phyloP scores from a whole-genome alignment of 2,797 vertebrate species.

The Centropyge bicolor region DNA sequence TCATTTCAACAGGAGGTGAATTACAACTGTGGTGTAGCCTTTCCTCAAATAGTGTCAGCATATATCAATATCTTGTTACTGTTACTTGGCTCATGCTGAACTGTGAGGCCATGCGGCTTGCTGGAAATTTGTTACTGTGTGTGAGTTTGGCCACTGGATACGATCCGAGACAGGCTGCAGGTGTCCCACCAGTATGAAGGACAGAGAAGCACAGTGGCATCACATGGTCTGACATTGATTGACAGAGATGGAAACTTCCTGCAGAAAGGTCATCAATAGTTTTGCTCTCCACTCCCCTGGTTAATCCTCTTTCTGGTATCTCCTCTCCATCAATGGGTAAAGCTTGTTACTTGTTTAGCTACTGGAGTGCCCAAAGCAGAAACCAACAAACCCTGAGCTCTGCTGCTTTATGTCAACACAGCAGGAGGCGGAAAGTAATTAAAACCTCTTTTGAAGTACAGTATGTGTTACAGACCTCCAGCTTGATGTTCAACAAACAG shows the following conservation, averaged over 20 bases:
- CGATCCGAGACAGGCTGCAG: slow-evolving; percentile 46
- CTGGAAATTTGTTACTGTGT: slow-evolving; percentile 53
- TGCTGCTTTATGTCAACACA: slow-evolving; percentile 14
- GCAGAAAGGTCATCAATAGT: slow-evolving; percentile 55
- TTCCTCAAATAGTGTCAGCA: slow-evolving; percentile 46
- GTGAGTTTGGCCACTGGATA: slow-evolving; percentile 62
- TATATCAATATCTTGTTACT: slow-evolving; percentile 68
- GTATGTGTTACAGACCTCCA: slow-evolving; percentile 10
- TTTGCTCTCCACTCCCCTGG: slow-evolving; percentile 46
- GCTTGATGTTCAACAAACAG: slow-evolving; percentile 24
- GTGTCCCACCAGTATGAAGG: slow-evolving; percentile 46
- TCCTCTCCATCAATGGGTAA: background rate
- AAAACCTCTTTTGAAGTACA: slow-evolving; percentile 10
- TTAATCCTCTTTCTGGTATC: slow-evolving; percentile 51
- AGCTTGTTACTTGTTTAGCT: slow-evolving; percentile 27
- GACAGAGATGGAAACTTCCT: slow-evolving; percentile 53
- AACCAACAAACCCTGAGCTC: slow-evolving; percentile 10
- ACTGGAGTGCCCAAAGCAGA: slow-evolving; percentile 13
- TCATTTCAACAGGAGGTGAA: slow-evolving; percentile 68
- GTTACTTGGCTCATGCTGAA: slow-evolving; percentile 49
- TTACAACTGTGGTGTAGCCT: slow-evolving; percentile 51
- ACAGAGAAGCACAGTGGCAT: slow-evolving; percentile 22
- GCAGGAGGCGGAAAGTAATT: slow-evolving; percentile 16
- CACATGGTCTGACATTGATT: slow-evolving; percentile 53
- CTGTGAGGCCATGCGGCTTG: slow-evolving; percentile 51